A percentile compares a stretch with the other conserved stretches of the same genome.
Evolutionary conservation across 2,888 invertebrate species (phyloP).

Genomic region (Ceramica pisi): DNA sequence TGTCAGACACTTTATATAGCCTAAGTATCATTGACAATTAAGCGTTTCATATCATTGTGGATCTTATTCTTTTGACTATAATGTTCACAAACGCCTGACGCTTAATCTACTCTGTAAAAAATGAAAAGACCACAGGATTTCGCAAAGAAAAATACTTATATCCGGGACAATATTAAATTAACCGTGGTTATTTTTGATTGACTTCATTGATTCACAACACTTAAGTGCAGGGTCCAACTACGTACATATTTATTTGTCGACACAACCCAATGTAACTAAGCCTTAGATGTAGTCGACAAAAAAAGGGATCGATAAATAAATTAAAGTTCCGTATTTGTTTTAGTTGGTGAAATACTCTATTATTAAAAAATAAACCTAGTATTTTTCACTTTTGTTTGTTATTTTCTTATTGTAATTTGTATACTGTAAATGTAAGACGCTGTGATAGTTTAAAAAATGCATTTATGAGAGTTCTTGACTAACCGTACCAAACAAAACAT

Average conservation of each 20-base stretch:
- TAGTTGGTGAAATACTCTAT: background rate
- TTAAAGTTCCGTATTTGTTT: background rate
- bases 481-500: background rate
- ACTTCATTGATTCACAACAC: background rate
- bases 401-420: conserved; percentile 1
- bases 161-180: background rate
- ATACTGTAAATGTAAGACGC: background rate
- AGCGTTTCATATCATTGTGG: background rate
- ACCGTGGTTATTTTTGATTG: background rate
- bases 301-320: conserved; percentile 1
- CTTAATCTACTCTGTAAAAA: background rate
- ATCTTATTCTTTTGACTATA: background rate
- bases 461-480: conserved; percentile 21
- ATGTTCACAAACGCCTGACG: background rate
- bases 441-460: conserved; percentile 27
- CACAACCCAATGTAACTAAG: background rate
- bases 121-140: background rate
- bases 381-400: conserved; percentile 5
- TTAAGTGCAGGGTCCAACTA: background rate
- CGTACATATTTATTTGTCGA: background rate
- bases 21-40: background rate
- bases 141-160: background rate
- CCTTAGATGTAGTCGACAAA: too few relatives aligned
- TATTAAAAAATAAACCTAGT: too few relatives aligned
- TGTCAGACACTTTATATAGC: background rate